Evolutionary conservation across 2,797 vertebrate genomes (phyloP).

Genomic region (Leontocebus nigricollis): DNA sequence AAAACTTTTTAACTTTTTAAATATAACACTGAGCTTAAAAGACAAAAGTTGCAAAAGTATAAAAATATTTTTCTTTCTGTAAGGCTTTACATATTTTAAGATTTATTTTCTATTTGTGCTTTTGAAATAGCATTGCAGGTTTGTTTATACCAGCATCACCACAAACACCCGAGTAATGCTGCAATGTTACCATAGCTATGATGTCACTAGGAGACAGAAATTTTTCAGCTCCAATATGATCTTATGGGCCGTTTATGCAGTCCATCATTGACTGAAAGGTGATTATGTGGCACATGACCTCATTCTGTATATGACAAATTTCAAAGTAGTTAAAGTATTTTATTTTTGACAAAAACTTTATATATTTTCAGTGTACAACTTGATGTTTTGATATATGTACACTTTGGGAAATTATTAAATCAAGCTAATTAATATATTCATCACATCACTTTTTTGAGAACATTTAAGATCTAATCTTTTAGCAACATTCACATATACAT

Average conservation of each 20-base stretch:
- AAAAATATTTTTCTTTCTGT: not conserved
- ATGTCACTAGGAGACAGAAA: not conserved
- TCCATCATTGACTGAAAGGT: not conserved
- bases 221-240: not conserved
- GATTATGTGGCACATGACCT: not conserved
- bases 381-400: not conserved
- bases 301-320: not conserved
- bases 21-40: not conserved
- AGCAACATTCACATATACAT: not conserved
- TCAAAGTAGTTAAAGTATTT: not conserved
- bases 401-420: not conserved
- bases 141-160: not conserved
- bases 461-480: not conserved
- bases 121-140: not conserved
- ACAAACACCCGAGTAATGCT: not conserved
- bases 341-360: not conserved
- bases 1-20: not conserved
- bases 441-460: not conserved
- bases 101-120: not conserved
- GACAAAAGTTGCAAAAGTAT: not conserved
- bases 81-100: not conserved
- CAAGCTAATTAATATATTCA: not conserved
- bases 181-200: not conserved
- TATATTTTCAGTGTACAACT: not conserved
- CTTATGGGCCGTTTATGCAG: not conserved